phyloP scores from a whole-genome alignment of 2,113 vertebrate species.

The Ellobius talpinus region DNA sequence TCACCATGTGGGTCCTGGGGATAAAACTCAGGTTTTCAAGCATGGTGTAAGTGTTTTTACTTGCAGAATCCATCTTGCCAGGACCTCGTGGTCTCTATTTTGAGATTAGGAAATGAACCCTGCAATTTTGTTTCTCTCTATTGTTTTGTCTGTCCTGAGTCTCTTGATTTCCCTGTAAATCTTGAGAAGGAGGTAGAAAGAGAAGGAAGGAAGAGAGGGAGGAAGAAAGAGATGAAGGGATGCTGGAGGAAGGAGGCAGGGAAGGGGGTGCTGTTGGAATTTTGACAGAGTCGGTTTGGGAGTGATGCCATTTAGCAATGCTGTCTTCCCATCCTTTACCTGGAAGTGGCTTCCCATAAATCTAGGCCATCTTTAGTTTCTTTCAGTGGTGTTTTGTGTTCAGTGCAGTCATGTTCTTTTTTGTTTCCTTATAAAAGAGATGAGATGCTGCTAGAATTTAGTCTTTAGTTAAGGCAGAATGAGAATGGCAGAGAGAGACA shows the following conservation, averaged over 20 bases:
- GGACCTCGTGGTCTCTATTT: not conserved
- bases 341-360: not conserved
- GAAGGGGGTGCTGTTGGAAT: not conserved
- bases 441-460: not conserved
- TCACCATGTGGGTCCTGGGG: not conserved
- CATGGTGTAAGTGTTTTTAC: not conserved
- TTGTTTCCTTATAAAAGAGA: not conserved
- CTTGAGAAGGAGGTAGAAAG: not conserved
- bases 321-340: not conserved
- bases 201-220: too few relatives aligned
- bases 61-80: too few relatives aligned
- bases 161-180: conserved; percentile 5
- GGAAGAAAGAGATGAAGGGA: too few relatives aligned
- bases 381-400: not conserved
- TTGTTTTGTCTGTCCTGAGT: not conserved
- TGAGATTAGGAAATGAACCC: not conserved
- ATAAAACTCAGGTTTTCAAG: not conserved
- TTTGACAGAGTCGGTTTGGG: not conserved
- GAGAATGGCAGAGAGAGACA: not conserved
- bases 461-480: not conserved
- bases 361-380: not conserved
- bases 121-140: conserved; percentile 16
- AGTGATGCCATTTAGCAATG: not conserved
- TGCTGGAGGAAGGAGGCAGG: not conserved
- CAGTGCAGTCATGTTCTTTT: not conserved